These are phyloP conservation scores for Carcina quercana DNA, from an alignment of 2,888 invertebrate genomes.

Conservation along the genomic window DNA sequence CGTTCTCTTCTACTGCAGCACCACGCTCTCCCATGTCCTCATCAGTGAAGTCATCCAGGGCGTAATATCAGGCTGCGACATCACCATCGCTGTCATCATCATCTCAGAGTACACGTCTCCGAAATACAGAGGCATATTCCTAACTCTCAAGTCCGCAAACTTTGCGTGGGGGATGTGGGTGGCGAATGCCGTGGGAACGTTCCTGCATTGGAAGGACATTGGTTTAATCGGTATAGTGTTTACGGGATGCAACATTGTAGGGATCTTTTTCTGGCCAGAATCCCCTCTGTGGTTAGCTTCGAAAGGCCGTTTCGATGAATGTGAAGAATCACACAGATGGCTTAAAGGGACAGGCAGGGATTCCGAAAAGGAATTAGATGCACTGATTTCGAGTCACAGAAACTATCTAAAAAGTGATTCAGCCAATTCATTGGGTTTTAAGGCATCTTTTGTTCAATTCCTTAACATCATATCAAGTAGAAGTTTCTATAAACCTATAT, in stretches of 20 bases:
- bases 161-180: conserved; percentile 10
- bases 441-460: no score
- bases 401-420: background rate
- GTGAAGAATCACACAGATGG: background rate
- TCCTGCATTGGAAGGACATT: conserved; percentile 18
- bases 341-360: conserved; percentile 2
- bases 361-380: conserved; percentile 15
- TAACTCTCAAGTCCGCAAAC: conserved; percentile 10
- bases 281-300: conserved; percentile 19
- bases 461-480: no score
- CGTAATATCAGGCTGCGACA: conserved; percentile 15
- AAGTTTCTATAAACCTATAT: no score
- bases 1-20: conserved; percentile 26
- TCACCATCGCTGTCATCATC: no score
- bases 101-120: conserved; percentile 14
- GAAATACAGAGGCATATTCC: conserved; percentile 7
- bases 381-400: background rate
- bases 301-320: conserved; percentile 15
- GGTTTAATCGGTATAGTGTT: no score
- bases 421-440: no score
- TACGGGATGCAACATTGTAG: no score
- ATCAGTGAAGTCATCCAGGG: conserved; percentile 31
- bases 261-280: conserved; percentile 18
- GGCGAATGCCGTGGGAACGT: conserved; percentile 20
- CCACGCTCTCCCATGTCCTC: conserved; percentile 23